Evolutionary conservation across 1,140 invertebrate species (phyloP), one percentile per base, ranked within the genome.

Genomic region (Eumeta japonica): DNA sequence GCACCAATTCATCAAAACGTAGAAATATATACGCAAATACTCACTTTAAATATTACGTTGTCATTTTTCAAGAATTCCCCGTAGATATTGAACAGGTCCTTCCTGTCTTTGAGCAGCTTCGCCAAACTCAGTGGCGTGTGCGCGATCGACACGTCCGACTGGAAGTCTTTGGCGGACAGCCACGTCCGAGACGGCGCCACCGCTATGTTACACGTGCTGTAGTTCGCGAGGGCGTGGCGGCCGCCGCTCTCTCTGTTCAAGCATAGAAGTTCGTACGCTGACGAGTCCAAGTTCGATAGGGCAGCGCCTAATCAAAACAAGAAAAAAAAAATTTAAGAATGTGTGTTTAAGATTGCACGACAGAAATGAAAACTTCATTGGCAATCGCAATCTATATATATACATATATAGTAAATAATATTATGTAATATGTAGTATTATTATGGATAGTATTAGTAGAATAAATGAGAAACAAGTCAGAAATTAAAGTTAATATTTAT

Each of bases 21-120:
- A 10, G 13, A 30, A 10, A 10, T 16, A 34, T 16, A 16, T 4
- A 34, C 10, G 16, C 12, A 5, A 10, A 15, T 35, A 43, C 41
- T 33, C 17, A 43, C 71, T 55, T 57, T 68, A 37, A 75, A 75
- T 28, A 75, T 68, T 20, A 75, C 58, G 39, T 75, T 71, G 40
- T 75, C 66, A 14, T 75, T 73, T 50, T 73, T 73, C 31, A 73
- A 54, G 46, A 64, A 75, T 43, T 75, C 68, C 27, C 68, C 72
- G 36, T 73, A 75, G 29, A 75, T 67, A 35, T 75, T 70, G 40
- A 75, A 73, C 11, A 75, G 38, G 13, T 73, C 66, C 2, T 31
- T 48, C 28, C 52, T 61, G 4, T 46, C 39, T 16, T 62, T 58
- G 10, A 71, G 28, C 11, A 73, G 37, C 30, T 68, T 35, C 1